Base-by-base conservation (phyloP, 2,797 vertebrate species). In the Taenioides sp. region DNA sequence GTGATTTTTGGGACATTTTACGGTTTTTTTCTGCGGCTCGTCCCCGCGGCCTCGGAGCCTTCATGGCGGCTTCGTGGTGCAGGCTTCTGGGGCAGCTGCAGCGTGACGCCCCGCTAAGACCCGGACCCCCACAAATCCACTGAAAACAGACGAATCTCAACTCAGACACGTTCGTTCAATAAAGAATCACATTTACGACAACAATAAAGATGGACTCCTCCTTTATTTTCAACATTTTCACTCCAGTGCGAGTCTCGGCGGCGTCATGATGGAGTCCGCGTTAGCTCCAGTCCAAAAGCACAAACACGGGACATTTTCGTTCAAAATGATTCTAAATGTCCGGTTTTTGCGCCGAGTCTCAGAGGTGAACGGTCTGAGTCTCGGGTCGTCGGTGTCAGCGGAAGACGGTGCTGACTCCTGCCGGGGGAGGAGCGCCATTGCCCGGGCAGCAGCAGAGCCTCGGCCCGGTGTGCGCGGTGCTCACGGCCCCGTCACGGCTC, bases 61-160 rank as follows among this genome's bases (percentile, higher is more conserved):
- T 93, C 90, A 95, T 95, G 94, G 94, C 94, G 93, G 93, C 93
- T 84, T 85, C 78, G 89, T 91, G 81, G 92, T 90, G 92, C 80
- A 80, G 82, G 90, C 86, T 93, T 82, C 49, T 86, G 81, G 90
- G 92, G 92, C 77, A 90, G 86, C 82, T 80, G 82, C 83, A 20
- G 65, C 70, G 10, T 10, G 58, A 57, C 84, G 81, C 77, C 86
- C 89, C 82, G 80, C 80, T 68, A 66, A 17, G 70, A 34, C 1
- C 65, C 62, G 4, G 59, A 47, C 65, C 7, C 28, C 1, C 1
- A 16, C 31, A 3, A 1, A 67, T 12, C 20, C 34, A 27, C n/a
- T 9, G 3, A 17, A 18, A 50, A 9, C 65, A 27, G 0, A 31
- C 25, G 18, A 11, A n/a, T 4, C 25, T 17, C 23, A 58, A 90